Percentiles rank a stretch among this genome's conserved stretches.
Evolutionary conservation across 2,888 invertebrate genomes (phyloP).

Genomic region (Xestia sexstrigata): DNA sequence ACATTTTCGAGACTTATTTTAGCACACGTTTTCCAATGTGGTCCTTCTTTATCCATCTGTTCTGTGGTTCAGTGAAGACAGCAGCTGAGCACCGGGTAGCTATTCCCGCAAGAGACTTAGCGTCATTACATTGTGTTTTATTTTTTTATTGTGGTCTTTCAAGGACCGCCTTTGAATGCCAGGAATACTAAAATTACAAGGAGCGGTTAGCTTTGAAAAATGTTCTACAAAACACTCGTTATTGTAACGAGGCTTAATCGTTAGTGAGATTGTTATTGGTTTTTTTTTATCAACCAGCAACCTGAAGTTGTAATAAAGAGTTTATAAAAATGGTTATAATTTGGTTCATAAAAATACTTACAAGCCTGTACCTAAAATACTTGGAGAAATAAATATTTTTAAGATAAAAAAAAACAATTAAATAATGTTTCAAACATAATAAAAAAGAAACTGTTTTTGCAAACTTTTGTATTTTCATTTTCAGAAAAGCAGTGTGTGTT

Average conservation of each 20-base stretch:
- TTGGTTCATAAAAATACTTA: too few relatives aligned
- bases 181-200: constrained; percentile 37
- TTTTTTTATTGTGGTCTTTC: constrained; percentile 38
- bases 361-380: too few relatives aligned
- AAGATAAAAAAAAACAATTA: background rate
- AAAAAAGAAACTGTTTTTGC: background rate
- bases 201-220: background rate
- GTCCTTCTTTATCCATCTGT: constrained; percentile 22
- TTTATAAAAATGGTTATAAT: too few relatives aligned
- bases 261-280: background rate
- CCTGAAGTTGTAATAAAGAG: background rate
- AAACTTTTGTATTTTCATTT: background rate
- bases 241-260: background rate
- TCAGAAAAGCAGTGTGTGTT: background rate
- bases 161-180: constrained; percentile 25
- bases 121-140: constrained; percentile 47
- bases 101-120: constrained; percentile 46
- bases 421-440: background rate
- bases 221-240: background rate
- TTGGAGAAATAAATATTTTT: background rate
- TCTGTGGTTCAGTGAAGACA: constrained; percentile 22
- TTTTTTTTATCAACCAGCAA: background rate
- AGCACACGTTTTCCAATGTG: background rate
- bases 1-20: background rate
- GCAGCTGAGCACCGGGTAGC: constrained; percentile 13